Base-by-base conservation (phyloP, 2,888 invertebrate genomes). In the Corbicula japonica region DNA sequence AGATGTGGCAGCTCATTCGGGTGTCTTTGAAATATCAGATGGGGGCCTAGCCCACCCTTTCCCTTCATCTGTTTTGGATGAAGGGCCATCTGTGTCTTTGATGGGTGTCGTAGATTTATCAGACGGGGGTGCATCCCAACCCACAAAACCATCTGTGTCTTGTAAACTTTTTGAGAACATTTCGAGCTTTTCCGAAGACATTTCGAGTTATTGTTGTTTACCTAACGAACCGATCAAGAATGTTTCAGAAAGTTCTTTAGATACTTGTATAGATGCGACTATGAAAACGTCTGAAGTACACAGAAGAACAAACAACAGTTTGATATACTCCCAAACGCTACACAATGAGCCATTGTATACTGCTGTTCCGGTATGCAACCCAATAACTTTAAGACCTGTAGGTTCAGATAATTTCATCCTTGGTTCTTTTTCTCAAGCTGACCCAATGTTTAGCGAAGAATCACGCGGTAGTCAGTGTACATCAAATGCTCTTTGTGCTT, bases 121-220 rank as follows among this genome's bases (percentile, higher is more conserved):
- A 41, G 41, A 41, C 18, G 41, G 41, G 41, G 41, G 41, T 41
- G 41, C 41, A 41, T 41, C 41, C 41, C 41, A 41, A 41, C 46
- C 46, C 18, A 46, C 46, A 46, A 46, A 46, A 46, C 46, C 46
- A 46, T 46, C 46, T 46, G 46, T 46, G 46, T 46, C 46, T 46
- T 46, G 46, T 46, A 46, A 46, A 46, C 5, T 46, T 46, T 46
- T 46, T 18, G 46, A 46, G 46, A 46, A 46, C 46, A 46, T 46
- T 46, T 46, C 46, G 46, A 46, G 46, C 46, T 46, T 46, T 46
- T 46, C n/a, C 46, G 46, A 46, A 46, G 46, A 46, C 46, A n/a
- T n/a, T 46, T 46, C 18, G n/a, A 46, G 46, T 46, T 46, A 46
- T 46, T 46, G 46, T 46, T 46, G 46, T 18, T n/a, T 46, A 41